Base-by-base conservation (phyloP, 2,113 vertebrate genomes). In the Tragelaphus strepsiceros region DNA sequence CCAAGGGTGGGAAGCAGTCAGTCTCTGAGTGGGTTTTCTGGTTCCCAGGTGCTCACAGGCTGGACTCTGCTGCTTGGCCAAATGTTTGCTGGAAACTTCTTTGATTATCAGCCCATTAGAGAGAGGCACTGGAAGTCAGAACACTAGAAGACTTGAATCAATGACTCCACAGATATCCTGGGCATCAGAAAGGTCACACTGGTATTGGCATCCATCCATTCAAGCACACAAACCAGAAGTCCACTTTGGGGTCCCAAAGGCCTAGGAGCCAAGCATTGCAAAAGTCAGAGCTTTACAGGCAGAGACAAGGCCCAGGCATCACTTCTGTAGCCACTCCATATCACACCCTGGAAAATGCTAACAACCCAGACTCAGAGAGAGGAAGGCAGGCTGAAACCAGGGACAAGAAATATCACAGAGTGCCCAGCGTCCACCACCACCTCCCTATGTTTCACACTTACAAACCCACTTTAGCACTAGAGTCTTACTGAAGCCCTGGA, bases 351-450 rank as follows among this genome's bases (percentile, higher is more conserved):
- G 56, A 58, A 51, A 77, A 78, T 49, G 81, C 54, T 43, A 80
- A 88, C 30, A 35, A 13, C 39, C 2, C 64, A 49, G 77, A 56
- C 8, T 85, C 43, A 2, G 24, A 85, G 54, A 64, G 30, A 32
- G 9, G 77, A 92, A 43, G 4, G 51, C 22, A 61, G 59, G 59
- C 77, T 53, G 62, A 93, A 43, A 92, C 21, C 14, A 24, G 78
- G 39, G 71, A 93, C 35, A 28, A n/a, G 43, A 77, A 89, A n/a
- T 22, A 39, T 39, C 53, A 64, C 9, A 67, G n/a, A 39, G 7
- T 0, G 1, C 71, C 0, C 5, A 19, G 1, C 4, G 7, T 1
- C 7, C 24, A 6, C 17, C 1, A 13, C 9, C n/a, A 2, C 54
- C 81, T 59, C 13, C 22, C 22, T 35, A 3, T 53, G 19, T 81